Percentiles rank a stretch among this genome's conserved stretches.
Evolutionary conservation across 2,113 vertebrate genomes (phyloP).

Genomic region (Dipodomys merriami): DNA sequence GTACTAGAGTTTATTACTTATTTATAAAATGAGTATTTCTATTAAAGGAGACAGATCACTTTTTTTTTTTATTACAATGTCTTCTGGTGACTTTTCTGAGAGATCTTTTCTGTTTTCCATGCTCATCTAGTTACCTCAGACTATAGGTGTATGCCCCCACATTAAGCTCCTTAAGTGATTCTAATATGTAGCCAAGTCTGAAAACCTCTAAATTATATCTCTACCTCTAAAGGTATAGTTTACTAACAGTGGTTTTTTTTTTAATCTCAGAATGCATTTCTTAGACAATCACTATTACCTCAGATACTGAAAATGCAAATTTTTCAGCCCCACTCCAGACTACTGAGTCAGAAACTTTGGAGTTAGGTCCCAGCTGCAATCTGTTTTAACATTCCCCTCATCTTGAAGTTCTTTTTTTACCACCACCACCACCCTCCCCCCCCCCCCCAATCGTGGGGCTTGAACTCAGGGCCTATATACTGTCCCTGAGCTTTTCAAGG

Average conservation of each 20-base stretch:
- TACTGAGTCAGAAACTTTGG: background rate
- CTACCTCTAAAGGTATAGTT: background rate
- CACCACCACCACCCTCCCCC: too few species aligned
- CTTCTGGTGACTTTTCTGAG: too few species aligned
- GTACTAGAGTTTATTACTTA: too few species aligned
- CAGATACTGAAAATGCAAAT: background rate
- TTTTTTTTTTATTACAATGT: too few species aligned
- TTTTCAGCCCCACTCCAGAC: background rate
- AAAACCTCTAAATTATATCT: background rate
- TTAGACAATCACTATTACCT: background rate
- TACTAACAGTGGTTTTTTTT: constrained; percentile 32
- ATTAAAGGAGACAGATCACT: too few species aligned
- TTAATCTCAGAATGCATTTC: background rate
- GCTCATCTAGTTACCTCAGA: background rate
- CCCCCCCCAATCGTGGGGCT: too few species aligned
- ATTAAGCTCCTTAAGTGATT: background rate
- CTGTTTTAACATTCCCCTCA: background rate
- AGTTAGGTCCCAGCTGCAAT: background rate
- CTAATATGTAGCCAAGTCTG: background rate
- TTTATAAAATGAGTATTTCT: background rate
- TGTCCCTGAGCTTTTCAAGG: too few species aligned
- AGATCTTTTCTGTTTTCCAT: too few species aligned
- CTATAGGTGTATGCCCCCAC: background rate
- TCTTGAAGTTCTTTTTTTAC: background rate
- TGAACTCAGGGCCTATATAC: too few species aligned